These are phyloP conservation scores for Ceyx margarethae DNA, from an alignment of 2,113 vertebrate genomes.

Conservation along the genomic window DNA sequence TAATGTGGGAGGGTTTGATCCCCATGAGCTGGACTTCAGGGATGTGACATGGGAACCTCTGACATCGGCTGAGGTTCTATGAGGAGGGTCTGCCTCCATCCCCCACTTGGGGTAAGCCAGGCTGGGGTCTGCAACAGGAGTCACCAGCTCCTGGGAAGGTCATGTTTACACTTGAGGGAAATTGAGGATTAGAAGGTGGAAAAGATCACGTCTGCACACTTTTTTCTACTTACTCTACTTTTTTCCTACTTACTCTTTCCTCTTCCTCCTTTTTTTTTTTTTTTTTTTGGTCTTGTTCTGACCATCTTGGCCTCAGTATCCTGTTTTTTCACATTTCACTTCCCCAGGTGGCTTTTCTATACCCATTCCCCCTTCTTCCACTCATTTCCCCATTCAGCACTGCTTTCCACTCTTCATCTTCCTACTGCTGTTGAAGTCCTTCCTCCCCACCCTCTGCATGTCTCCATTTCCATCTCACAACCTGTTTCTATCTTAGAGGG, in stretches of 20 bases:
- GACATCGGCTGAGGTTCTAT: background rate
- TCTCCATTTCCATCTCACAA: background rate
- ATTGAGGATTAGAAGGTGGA: background rate
- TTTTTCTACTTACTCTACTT: background rate
- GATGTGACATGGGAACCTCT: rapidly evolving
- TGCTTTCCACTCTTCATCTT: background rate
- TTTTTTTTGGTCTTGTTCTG: background rate
- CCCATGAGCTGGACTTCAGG: background rate
- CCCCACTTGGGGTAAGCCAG: rapidly evolving
- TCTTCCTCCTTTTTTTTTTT: background rate
- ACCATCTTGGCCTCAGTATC: background rate
- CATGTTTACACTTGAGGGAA: background rate
- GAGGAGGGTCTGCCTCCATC: background rate
- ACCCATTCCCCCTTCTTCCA: background rate
- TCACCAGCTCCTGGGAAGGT: background rate
- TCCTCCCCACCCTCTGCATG: background rate
- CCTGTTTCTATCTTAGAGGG: rapidly evolving
- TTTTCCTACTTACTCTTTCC: background rate
- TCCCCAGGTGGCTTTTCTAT: background rate
- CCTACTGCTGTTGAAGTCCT: rapidly evolving
- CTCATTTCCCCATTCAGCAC: background rate
- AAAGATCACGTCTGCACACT: background rate
- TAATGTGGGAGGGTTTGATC: background rate
- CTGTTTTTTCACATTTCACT: background rate
- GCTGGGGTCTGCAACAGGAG: background rate